phyloP scores from a whole-genome alignment of 1,140 invertebrate genomes.

The Drosophila takahashii region DNA sequence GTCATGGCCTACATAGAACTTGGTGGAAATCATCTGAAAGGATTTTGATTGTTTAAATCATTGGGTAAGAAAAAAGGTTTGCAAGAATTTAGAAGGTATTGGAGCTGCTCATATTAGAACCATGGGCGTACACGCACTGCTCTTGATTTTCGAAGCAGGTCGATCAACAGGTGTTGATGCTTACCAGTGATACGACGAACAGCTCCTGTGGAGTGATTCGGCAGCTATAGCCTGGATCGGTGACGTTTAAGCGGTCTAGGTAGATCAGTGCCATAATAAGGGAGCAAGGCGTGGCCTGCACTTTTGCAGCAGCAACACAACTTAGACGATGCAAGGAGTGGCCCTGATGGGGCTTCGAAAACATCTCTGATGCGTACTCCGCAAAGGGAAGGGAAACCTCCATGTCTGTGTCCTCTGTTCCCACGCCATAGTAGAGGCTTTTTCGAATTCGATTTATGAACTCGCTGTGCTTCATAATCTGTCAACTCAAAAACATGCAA shows the following conservation, averaged over 20 bases:
- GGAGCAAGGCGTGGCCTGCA: slow-evolving; percentile 94
- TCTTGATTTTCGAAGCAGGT: not conserved
- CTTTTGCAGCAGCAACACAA: slow-evolving; percentile 91
- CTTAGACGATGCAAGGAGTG: slow-evolving; percentile 92
- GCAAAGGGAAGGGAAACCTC: slow-evolving; percentile 63
- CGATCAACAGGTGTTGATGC: slow-evolving; percentile 58
- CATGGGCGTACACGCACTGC: no score
- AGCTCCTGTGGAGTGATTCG: slow-evolving; percentile 93
- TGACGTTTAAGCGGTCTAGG: slow-evolving; percentile 92
- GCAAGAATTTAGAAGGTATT: not conserved
- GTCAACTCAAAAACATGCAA: not conserved
- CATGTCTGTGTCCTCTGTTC: slow-evolving; percentile 88
- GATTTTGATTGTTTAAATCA: not conserved
- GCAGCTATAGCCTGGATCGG: slow-evolving; percentile 93
- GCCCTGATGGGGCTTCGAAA: slow-evolving; percentile 89
- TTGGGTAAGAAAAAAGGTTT: no score
- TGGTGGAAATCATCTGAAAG: slow-evolving; percentile 96
- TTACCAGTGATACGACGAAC: slow-evolving; percentile 96
- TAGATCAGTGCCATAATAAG: slow-evolving; percentile 94
- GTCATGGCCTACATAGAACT: slow-evolving; percentile 96
- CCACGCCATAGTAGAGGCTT: slow-evolving; percentile 94
- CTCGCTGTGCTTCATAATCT: slow-evolving; percentile 87
- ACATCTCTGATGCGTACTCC: slow-evolving; percentile 93
- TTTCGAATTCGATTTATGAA: slow-evolving; percentile 92
- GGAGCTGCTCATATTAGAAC: not conserved